Evolutionary conservation across 2,797 vertebrate species (phyloP).

Genomic region (Mycteria americana): DNA sequence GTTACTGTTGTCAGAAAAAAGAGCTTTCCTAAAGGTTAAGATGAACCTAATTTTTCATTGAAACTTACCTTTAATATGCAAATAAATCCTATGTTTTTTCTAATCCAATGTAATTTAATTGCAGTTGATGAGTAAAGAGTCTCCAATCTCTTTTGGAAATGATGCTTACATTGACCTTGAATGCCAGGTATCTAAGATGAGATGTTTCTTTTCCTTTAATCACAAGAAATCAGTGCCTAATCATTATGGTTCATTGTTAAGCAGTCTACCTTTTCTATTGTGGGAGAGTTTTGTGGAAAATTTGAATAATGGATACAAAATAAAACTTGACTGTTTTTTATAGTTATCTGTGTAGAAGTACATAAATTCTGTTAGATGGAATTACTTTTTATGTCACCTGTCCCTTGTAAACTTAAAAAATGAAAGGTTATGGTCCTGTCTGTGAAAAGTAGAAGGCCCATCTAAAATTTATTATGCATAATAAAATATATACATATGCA

Average conservation of each 20-base stretch:
- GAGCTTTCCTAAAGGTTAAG: background rate
- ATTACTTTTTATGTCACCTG: background rate
- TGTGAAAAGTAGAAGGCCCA: background rate
- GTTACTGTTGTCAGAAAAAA: background rate
- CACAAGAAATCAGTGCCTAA: background rate
- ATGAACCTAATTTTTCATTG: background rate
- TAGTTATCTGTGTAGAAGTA: background rate
- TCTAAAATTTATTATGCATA: background rate
- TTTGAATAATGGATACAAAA: background rate
- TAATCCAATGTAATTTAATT: conserved; percentile 63
- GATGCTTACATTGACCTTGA: conserved; percentile 90
- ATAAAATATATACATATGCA: background rate
- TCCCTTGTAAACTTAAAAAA: background rate
- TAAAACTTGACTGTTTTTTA: background rate
- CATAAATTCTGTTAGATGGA: background rate
- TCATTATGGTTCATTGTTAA: background rate
- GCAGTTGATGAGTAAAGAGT: conserved; percentile 95
- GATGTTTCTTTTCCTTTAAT: conserved; percentile 5
- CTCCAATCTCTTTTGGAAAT: conserved; percentile 84
- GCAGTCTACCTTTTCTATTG: background rate
- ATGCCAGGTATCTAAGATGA: conserved; percentile 82
- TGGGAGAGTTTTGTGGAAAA: background rate
- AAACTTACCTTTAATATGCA: background rate
- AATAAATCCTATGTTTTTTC: conserved; percentile 23
- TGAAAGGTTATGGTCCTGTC: background rate